phyloP scores from a whole-genome alignment of 2,888 invertebrate species.

The Acheta domesticus region DNA sequence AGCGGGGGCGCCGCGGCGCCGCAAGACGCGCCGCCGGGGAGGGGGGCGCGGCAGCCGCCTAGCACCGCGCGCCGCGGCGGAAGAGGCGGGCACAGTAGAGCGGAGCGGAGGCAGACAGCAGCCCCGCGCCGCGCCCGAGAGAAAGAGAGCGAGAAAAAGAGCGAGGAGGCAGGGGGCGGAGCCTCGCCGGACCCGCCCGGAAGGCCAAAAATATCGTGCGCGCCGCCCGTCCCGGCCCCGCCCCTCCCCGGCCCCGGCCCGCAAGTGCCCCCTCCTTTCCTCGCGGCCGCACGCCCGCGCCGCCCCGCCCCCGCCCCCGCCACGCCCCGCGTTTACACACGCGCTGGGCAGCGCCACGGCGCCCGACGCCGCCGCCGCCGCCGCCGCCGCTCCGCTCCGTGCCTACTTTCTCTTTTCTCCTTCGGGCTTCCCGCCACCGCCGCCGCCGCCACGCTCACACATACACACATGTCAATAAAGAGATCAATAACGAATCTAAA shows the following conservation, averaged over 20 bases:
- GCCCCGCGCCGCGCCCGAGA: not conserved
- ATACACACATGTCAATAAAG: conserved; percentile 18
- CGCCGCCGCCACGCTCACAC: not conserved
- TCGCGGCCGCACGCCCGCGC: not conserved
- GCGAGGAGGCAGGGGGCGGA: not conserved
- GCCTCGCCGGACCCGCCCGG: not conserved
- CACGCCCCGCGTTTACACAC: not conserved
- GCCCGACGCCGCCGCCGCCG: too few relatives aligned
- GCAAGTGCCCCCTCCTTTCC: not conserved
- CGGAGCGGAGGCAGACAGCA: not conserved
- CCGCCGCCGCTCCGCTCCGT: not conserved
- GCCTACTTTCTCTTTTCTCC: not conserved
- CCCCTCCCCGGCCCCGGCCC: not conserved
- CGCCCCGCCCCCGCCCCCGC: not conserved
- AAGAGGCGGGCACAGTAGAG: not conserved
- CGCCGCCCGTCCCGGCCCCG: not conserved
- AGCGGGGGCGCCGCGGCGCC: not conserved
- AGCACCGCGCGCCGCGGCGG: not conserved
- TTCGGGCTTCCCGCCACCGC: not conserved
- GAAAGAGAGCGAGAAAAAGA: not conserved
- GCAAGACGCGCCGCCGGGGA: not conserved
- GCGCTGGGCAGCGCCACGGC: not conserved
- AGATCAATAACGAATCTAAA: conserved; percentile 18
- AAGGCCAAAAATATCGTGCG: not conserved
- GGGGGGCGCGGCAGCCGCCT: not conserved